These are phyloP conservation scores for Agrochola macilenta DNA, from an alignment of 2,888 invertebrate species.

Conservation along the genomic window DNA sequence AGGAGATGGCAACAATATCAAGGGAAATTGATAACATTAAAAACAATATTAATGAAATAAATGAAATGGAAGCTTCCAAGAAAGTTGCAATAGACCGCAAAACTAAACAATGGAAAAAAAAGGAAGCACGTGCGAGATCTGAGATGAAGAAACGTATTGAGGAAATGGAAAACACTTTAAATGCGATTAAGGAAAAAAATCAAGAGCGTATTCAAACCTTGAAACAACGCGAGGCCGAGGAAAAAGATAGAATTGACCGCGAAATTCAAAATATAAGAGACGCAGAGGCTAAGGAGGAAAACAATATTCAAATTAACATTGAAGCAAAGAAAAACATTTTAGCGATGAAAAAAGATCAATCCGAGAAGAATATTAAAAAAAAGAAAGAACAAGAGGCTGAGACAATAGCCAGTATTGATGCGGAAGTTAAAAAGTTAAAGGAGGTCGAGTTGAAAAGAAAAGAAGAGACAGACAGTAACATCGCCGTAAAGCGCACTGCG, in stretches of 20 bases:
- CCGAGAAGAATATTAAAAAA: constrained; percentile 20
- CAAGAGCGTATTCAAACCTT: constrained; percentile 7
- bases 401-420: constrained; percentile 1
- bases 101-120: constrained; percentile 12
- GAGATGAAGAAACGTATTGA: neutral
- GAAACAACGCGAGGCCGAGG: constrained; percentile 1
- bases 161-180: neutral
- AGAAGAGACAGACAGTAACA: neutral
- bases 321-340: constrained; percentile 10
- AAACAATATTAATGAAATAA: constrained; percentile 4
- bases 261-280: constrained; percentile 33
- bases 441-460: constrained; percentile 11
- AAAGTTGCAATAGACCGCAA: neutral
- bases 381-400: constrained; percentile 5
- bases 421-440: constrained; percentile 20
- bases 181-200: neutral
- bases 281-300: neutral
- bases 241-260: constrained; percentile 4
- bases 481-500: constrained; percentile 15
- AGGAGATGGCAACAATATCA: neutral
- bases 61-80: neutral
- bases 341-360: constrained; percentile 10
- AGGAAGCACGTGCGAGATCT: neutral
- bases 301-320: neutral
- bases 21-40: constrained; percentile 20